Evolutionary conservation across 2,888 invertebrate species (phyloP).

Genomic region (Cylloceria caligata): DNA sequence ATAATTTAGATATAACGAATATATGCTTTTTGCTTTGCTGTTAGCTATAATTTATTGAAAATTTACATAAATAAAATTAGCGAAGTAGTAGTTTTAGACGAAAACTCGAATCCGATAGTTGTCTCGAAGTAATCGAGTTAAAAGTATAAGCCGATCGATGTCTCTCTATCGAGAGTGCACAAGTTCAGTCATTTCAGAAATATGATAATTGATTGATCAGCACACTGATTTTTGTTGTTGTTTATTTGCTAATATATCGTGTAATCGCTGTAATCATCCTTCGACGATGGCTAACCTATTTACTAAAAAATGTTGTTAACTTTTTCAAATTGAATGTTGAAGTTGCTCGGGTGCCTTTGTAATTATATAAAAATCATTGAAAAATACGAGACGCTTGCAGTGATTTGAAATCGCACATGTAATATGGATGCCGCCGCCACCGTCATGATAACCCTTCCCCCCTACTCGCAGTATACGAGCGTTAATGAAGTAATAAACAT

Average conservation of each 20-base stretch:
- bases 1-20: no score
- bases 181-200: conserved; percentile 5
- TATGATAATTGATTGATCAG: background rate
- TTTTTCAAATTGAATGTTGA: background rate
- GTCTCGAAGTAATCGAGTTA: no score
- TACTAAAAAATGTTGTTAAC: background rate
- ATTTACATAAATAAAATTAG: no score
- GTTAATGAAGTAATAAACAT: conserved; percentile 67
- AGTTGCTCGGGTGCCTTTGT: background rate
- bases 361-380: background rate
- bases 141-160: background rate
- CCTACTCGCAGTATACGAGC: conserved; percentile 12
- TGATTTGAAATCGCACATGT: conserved; percentile 48
- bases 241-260: background rate
- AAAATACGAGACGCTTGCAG: background rate
- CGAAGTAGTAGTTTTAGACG: no score
- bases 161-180: conserved; percentile 21
- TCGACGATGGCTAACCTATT: background rate
- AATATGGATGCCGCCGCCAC: conserved; percentile 52
- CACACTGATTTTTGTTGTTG: background rate
- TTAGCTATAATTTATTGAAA: no score
- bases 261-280: background rate
- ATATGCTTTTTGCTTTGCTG: no score
- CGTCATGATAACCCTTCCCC: conserved; percentile 26
- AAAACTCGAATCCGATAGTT: no score